Evolutionary conservation across 2,888 invertebrate species (phyloP).

Genomic region (Cephus pygmeus): DNA sequence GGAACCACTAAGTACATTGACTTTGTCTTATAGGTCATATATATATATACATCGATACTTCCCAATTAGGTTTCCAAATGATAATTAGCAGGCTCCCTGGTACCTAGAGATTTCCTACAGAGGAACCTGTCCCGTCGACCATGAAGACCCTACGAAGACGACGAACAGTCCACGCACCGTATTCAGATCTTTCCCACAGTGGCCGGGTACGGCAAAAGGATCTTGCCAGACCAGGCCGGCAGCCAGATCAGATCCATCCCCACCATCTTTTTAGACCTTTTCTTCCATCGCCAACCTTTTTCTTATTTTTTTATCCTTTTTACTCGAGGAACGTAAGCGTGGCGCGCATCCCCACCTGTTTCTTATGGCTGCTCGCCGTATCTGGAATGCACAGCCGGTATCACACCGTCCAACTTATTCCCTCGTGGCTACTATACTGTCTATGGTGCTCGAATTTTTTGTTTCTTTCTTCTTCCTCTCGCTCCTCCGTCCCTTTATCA

Average conservation of each 20-base stretch:
- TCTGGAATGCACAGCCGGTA: constrained; percentile 41
- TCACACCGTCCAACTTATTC: constrained; percentile 27
- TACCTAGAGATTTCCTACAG: constrained; percentile 8
- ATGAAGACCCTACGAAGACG: background rate
- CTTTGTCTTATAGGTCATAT: background rate
- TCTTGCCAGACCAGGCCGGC: constrained; percentile 19
- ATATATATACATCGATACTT: background rate
- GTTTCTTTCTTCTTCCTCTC: background rate
- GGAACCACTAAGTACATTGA: background rate
- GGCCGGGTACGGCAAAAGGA: constrained; percentile 55
- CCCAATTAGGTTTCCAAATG: constrained; percentile 42
- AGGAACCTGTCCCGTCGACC: constrained; percentile 23
- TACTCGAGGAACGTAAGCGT: constrained; percentile 36
- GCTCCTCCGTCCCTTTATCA: constrained; percentile 7
- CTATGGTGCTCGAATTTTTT: constrained; percentile 25
- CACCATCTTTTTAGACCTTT: constrained; percentile 19
- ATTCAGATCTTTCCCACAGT: constrained; percentile 54
- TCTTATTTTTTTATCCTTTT: constrained; percentile 27
- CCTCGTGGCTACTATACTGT: constrained; percentile 8
- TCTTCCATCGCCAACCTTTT: constrained; percentile 13
- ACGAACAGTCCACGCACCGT: constrained; percentile 10
- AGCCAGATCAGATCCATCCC: background rate
- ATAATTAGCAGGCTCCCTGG: constrained; percentile 25
- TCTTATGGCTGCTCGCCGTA: constrained; percentile 26
- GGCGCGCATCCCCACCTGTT: constrained; percentile 34